Evolutionary conservation across 2,797 vertebrate species (phyloP), one percentile per base, ranked within the genome.

Genomic region (Urophycis tenuis): DNA sequence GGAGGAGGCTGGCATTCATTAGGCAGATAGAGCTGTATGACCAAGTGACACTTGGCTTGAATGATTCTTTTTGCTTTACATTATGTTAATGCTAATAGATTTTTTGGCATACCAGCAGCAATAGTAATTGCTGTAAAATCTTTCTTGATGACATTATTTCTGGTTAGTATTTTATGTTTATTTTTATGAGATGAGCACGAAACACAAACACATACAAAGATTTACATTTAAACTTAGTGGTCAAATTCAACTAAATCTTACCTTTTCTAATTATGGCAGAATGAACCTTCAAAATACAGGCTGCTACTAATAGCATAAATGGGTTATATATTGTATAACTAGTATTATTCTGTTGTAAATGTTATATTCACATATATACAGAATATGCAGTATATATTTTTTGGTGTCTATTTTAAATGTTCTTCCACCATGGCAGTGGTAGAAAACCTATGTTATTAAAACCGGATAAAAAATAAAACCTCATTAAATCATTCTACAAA

Each of bases 51-150:
- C 84, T 85, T 85, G 75, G 85, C 82, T 83, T 77, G 72, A 81
- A 75, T 80, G 79, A 84, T 83, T 86, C 45, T 86, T 85, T 77
- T 80, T 69, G 84, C 73, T 88, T 84, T 82, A 75, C 79, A 80
- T 83, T 78, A 74, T 77, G 87, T 88, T 87, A 78, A 81, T 86
- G 33, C 77, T 85, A 84, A 91, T 91, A 87, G 83, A 91, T 85
- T 87, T 80, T 80, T 77, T 79, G 89, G 82, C 83, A 78, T 76
- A 81, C 80, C 45, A 79, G 73, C 60, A 29, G 60, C 60, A 14
- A 67, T n/a, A 67, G 10, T 12, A 8, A 12, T 67, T 29, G 60
- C 60, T 67, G n/a, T 11, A 67, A 29, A 67, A 10, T 29, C 25
- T 29, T 29, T 67, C 60, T 29, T 67, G 25, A 60, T 25, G 25